Evolutionary conservation across 2,113 vertebrate species (phyloP).

Genomic region (Peromyscus polionotus): DNA sequence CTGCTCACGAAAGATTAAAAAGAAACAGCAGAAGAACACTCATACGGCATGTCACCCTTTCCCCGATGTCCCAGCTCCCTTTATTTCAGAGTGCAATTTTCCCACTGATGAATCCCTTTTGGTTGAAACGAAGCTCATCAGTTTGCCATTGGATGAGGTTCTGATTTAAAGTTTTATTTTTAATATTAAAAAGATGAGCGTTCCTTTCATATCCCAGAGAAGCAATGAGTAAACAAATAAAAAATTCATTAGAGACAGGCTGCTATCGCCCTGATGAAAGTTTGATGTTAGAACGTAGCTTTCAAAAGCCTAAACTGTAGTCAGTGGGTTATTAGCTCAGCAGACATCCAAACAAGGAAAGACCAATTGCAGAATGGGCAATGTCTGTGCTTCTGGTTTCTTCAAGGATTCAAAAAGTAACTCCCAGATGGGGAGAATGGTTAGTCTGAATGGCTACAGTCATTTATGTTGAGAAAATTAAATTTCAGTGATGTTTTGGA

Average conservation of each 20-base stretch:
- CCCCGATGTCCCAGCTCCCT: neutral
- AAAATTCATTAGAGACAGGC: slow-evolving; percentile 89
- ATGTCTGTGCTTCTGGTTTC: slow-evolving; percentile 80
- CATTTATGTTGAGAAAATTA: slow-evolving; percentile 78
- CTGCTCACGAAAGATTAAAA: neutral
- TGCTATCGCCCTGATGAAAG: slow-evolving; percentile 87
- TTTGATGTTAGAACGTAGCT: slow-evolving; percentile 83
- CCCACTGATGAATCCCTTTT: neutral
- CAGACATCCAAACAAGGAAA: slow-evolving; percentile 66
- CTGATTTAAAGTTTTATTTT: slow-evolving; percentile 83
- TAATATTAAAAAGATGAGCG: slow-evolving; percentile 86
- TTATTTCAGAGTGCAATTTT: slow-evolving; percentile 45
- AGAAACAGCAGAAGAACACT: neutral
- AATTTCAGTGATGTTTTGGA: slow-evolving; percentile 57
- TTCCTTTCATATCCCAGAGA: slow-evolving; percentile 85
- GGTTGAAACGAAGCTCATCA: slow-evolving; percentile 60
- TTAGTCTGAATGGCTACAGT: slow-evolving; percentile 41
- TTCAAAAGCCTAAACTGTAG: slow-evolving; percentile 86
- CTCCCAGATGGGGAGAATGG: slow-evolving; percentile 75
- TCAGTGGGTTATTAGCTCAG: slow-evolving; percentile 87
- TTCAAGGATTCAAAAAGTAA: slow-evolving; percentile 83
- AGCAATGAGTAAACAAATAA: slow-evolving; percentile 91
- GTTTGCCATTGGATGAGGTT: slow-evolving; percentile 67
- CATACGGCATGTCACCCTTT: neutral
- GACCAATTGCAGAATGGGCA: slow-evolving; percentile 72